Evolutionary conservation across 2,888 invertebrate genomes (phyloP).

Genomic region (Lithophane semibrunnea): DNA sequence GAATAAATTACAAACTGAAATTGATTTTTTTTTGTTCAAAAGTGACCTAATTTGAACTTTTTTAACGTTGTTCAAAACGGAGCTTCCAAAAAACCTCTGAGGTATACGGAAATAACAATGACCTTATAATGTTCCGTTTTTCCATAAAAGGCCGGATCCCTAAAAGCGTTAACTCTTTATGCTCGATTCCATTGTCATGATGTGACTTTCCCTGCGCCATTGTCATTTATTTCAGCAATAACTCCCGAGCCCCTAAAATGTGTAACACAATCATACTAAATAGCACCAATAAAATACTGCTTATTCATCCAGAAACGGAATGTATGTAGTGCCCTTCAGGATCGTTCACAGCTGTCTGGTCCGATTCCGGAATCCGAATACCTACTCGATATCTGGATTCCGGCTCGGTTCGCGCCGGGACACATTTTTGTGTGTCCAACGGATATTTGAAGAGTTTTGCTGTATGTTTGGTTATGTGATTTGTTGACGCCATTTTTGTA

Average conservation of each 20-base stretch:
- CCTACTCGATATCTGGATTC: conserved; percentile 37
- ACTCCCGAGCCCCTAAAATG: neutral
- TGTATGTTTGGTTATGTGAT: conserved; percentile 29
- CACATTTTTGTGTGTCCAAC: conserved; percentile 53
- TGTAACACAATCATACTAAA: neutral
- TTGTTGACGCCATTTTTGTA: conserved; percentile 14
- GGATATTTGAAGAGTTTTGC: conserved; percentile 30
- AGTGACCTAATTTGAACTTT: neutral
- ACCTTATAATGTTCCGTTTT: neutral
- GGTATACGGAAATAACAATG: neutral
- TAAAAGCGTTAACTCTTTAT: neutral
- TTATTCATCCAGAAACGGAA: conserved; percentile 28
- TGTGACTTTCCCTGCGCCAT: neutral
- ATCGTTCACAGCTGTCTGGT: conserved; percentile 18
- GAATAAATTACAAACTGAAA: neutral
- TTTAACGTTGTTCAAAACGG: neutral
- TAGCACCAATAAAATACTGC: conserved; percentile 21
- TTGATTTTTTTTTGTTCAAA: neutral
- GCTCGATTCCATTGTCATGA: too few relatives aligned
- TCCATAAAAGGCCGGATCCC: neutral
- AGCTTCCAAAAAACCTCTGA: neutral
- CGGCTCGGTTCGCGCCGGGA: conserved; percentile 11
- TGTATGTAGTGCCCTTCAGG: conserved; percentile 28
- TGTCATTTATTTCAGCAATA: neutral
- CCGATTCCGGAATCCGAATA: conserved; percentile 24